These are phyloP conservation scores for Zaprionus africanus DNA, from an alignment of 1,140 invertebrate genomes.

Conservation along the genomic window DNA sequence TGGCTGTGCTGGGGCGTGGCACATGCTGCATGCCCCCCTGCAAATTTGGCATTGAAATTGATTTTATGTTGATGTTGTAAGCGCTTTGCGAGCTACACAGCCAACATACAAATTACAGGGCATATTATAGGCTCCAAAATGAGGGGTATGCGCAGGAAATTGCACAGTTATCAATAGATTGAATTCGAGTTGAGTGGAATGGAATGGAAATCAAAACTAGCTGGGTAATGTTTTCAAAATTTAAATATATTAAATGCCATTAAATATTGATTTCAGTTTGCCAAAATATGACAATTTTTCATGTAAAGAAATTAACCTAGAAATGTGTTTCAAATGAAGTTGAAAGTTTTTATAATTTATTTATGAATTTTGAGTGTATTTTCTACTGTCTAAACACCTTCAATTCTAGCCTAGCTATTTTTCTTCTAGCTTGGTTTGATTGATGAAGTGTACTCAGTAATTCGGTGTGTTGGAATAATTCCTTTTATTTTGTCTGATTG, in stretches of 20 bases:
- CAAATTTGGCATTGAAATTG: conserved; percentile 72
- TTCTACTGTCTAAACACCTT: not conserved
- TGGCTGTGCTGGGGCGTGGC: not conserved
- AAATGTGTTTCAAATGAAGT: not conserved
- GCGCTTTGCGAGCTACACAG: conserved; percentile 36
- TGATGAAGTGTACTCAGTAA: conserved; percentile 14
- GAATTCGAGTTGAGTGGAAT: not conserved
- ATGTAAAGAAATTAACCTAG: too few species aligned
- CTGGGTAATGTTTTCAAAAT: too few species aligned
- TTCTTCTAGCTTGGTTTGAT: not conserved
- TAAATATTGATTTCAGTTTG: too few species aligned
- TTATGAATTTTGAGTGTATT: not conserved
- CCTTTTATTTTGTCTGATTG: conserved; percentile 3
- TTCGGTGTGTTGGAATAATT: conserved; percentile 6
- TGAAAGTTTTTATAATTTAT: not conserved
- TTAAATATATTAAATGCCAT: too few species aligned
- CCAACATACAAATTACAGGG: not conserved
- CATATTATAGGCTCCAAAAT: not conserved
- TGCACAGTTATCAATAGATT: not conserved
- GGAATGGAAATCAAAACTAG: too few species aligned
- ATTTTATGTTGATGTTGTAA: conserved; percentile 53
- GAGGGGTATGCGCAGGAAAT: not conserved
- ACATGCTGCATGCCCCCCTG: conserved; percentile 11
- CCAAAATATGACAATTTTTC: too few species aligned
- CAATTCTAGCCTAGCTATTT: not conserved